Percentiles rank a stretch among this genome's conserved stretches.
Evolutionary conservation across 1,140 invertebrate genomes (phyloP).

Genomic region (Trypoxylus dichotomus): DNA sequence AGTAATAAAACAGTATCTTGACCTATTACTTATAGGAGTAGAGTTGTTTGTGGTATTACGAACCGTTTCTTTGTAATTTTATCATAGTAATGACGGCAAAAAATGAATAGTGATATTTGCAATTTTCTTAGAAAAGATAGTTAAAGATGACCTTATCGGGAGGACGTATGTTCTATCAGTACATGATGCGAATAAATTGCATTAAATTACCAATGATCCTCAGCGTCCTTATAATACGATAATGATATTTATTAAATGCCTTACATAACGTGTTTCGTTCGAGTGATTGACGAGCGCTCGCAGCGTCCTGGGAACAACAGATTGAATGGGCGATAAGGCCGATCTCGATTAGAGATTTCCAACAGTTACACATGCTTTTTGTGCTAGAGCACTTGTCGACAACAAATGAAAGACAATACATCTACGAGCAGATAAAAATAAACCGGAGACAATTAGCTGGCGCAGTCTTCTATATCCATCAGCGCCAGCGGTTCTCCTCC

Average conservation of each 20-base stretch:
- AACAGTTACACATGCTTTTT: slow-evolving; percentile 25
- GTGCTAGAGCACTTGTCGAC: slow-evolving; percentile 8
- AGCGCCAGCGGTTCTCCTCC: background rate
- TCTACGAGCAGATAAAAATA: background rate
- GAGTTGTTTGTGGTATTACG: too few species aligned
- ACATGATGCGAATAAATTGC: background rate
- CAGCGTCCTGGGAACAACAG: slow-evolving; percentile 25
- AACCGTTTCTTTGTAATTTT: background rate
- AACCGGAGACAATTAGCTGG: slow-evolving; percentile 19
- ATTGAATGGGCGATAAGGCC: slow-evolving; percentile 5
- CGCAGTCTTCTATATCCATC: slow-evolving; percentile 15
- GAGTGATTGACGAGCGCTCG: slow-evolving; percentile 7
- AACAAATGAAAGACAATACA: slow-evolving; percentile 17
- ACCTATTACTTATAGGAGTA: too few species aligned
- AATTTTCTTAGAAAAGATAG: background rate
- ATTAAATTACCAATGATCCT: background rate
- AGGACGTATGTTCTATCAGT: background rate
- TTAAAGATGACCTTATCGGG: background rate
- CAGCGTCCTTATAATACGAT: background rate
- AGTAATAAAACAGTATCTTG: too few species aligned
- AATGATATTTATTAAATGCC: slow-evolving; percentile 22
- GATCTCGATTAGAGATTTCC: slow-evolving; percentile 22
- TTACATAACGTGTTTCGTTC: slow-evolving; percentile 22
- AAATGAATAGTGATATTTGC: background rate
- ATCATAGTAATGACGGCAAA: background rate